These are phyloP conservation scores for Samia ricini DNA, from an alignment of 1,140 invertebrate genomes.

Conservation along the genomic window DNA sequence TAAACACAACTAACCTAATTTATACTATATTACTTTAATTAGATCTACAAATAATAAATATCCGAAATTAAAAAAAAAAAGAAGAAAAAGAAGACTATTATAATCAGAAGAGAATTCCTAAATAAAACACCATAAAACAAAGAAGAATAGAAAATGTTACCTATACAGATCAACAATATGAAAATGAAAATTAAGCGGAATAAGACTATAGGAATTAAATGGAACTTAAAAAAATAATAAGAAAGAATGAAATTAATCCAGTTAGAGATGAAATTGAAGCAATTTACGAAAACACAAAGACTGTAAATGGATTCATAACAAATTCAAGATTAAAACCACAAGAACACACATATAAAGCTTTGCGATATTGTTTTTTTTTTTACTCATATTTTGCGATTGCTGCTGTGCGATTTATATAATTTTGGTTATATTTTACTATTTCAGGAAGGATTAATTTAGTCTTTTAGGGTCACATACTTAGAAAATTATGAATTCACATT, in stretches of 20 bases:
- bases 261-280: neutral
- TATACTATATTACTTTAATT: conserved; percentile 19
- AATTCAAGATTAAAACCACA: neutral
- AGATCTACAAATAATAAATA: neutral
- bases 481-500: neutral
- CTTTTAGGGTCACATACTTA: neutral
- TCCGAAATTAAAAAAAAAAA: neutral
- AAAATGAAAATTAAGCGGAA: no score
- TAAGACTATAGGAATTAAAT: no score
- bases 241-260: neutral
- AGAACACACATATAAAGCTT: conserved; percentile 6
- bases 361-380: conserved; percentile 26
- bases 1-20: conserved; percentile 68
- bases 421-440: conserved; percentile 8
- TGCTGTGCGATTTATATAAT: conserved; percentile 32
- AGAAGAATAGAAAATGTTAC: neutral
- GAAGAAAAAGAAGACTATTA: neutral
- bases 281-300: neutral
- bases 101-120: neutral
- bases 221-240: neutral
- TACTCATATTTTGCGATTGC: conserved; percentile 16
- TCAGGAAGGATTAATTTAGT: conserved; percentile 12
- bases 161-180: neutral
- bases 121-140: neutral
- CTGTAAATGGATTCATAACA: neutral